phyloP scores from a whole-genome alignment of 2,797 vertebrate genomes.

The Antennarius maculatus region DNA sequence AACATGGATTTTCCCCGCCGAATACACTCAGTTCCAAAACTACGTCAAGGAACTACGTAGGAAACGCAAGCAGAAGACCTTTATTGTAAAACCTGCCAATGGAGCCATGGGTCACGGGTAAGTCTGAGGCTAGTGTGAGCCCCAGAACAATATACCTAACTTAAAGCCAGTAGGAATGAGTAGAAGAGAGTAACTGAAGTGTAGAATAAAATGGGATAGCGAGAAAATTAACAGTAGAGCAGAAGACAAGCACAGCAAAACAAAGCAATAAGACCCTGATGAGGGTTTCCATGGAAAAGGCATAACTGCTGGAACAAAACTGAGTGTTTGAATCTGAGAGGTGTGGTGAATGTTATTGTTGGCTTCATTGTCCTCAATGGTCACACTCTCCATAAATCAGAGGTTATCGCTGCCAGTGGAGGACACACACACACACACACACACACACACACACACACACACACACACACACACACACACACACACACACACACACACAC shows the following conservation, averaged over 20 bases:
- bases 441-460: slow-evolving; percentile 19
- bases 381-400: slow-evolving; percentile 69
- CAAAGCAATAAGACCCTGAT: slow-evolving; percentile 57
- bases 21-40: slow-evolving; percentile 98
- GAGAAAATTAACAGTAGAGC: slow-evolving; percentile 39
- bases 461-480: not conserved
- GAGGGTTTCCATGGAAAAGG: slow-evolving; percentile 55
- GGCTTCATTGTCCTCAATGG: slow-evolving; percentile 70
- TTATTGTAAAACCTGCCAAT: slow-evolving; percentile 97
- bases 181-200: slow-evolving; percentile 22
- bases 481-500: slow-evolving; percentile 22
- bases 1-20: slow-evolving; percentile 98
- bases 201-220: slow-evolving; percentile 20
- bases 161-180: not conserved
- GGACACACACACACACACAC: slow-evolving; percentile 21
- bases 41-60: slow-evolving; percentile 96
- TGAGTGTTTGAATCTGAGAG: slow-evolving; percentile 64
- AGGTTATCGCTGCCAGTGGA: slow-evolving; percentile 60
- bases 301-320: slow-evolving; percentile 49
- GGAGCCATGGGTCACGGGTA: slow-evolving; percentile 99
- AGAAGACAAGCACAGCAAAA: slow-evolving; percentile 55
- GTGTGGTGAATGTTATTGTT: slow-evolving; percentile 66
- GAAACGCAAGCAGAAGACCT: slow-evolving; percentile 97
- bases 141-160: slow-evolving; percentile 6
- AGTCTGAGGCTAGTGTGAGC: slow-evolving; percentile 61